phyloP scores from a whole-genome alignment of 2,888 invertebrate genomes.

The Notodonta ziczac region DNA sequence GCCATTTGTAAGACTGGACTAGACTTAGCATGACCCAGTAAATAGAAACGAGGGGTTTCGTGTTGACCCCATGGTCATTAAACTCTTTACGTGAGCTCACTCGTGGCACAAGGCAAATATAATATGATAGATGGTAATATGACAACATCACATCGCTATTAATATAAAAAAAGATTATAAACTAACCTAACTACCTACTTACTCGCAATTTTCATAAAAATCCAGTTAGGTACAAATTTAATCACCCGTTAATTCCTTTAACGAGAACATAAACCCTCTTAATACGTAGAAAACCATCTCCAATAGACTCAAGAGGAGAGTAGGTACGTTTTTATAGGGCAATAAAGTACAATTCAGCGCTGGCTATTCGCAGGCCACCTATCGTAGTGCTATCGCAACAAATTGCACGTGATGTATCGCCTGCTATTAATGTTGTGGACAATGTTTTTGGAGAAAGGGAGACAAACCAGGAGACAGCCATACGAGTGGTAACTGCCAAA shows the following conservation, averaged over 20 bases:
- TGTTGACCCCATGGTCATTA: too few relatives aligned
- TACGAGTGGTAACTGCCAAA: too few relatives aligned
- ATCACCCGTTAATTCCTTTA: constrained; percentile 4
- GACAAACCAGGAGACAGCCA: constrained; percentile 21
- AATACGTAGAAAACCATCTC: neutral
- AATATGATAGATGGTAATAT: too few relatives aligned
- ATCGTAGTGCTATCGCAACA: constrained; percentile 77
- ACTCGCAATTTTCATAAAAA: neutral
- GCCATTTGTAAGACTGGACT: too few relatives aligned
- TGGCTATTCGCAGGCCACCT: constrained; percentile 54
- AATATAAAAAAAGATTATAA: too few relatives aligned
- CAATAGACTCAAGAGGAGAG: neutral
- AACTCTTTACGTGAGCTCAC: too few relatives aligned
- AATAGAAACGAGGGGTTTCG: too few relatives aligned
- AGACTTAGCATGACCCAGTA: too few relatives aligned
- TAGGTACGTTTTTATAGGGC: constrained; percentile 59
- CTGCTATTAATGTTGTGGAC: constrained; percentile 50
- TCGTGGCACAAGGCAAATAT: too few relatives aligned
- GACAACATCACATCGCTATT: too few relatives aligned
- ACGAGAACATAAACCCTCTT: constrained; percentile 4
- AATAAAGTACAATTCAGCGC: constrained; percentile 71
- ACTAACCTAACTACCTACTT: too few relatives aligned
- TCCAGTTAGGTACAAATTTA: neutral
- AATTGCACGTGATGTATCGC: constrained; percentile 80
- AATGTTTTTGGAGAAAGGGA: constrained; percentile 11